Evolutionary conservation across 2,113 vertebrate species (phyloP), one percentile per base, ranked within the genome.

Genomic region (Kryptolebias marmoratus): DNA sequence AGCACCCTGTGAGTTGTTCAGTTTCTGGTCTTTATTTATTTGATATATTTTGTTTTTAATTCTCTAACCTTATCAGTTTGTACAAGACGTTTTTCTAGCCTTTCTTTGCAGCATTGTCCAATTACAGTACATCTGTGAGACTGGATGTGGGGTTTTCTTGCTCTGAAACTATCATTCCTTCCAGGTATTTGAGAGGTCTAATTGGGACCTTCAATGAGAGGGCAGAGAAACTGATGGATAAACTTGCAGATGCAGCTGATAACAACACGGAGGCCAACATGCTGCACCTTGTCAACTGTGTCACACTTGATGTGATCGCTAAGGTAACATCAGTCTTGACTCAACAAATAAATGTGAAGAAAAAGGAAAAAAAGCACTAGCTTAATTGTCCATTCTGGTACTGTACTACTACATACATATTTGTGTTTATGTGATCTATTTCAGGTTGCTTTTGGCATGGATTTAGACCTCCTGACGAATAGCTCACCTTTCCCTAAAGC

Each of bases 381-480:
- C 3, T 4, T 7, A 36, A 36, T 4, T 36, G 32, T 7, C 39
- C 1, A 42, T 14, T 48, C 15, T 48, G 15, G 15, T 5, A 15
- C 15, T 14, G 5, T 14, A 6, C 15, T 13, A 14, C 15, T 5
- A 14, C 2, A 15, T 15, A 45, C 2, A 9, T 45, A 45, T 16
- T 16, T 15, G 15, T 30, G 8, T 42, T 42, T n/a, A 3, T 58
- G 36, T 30, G 2, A 13, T 16, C 15, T 32, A 31, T 6, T 11
- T 50, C 53, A 98, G 96, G 93, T 93, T 45, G 96, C 94, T 1
- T 98, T 98, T 58, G 96, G 95, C 13, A 91, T 96, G 83, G 95
- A 98, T 67, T 84, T 97, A 67, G 92, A 96, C 4, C 88, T 94
- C 11, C 60, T 96, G 66, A 79, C 68, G 0, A 79, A 90, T 0